Base-by-base conservation (phyloP, 1,140 invertebrate genomes). In the Anthonomus grandis region DNA sequence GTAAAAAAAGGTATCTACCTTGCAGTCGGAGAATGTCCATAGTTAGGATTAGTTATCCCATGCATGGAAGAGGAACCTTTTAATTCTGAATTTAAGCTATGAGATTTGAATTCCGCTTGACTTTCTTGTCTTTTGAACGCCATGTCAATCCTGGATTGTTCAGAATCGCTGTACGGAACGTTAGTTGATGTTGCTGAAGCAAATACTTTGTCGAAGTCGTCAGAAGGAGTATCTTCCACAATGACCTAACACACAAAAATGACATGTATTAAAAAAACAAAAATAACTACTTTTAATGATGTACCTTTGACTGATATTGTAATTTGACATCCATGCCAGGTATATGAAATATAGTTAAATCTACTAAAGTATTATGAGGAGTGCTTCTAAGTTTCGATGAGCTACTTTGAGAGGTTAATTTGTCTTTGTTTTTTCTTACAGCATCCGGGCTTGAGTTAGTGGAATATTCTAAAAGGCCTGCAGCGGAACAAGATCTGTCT, bases 271-370 rank as follows among this genome's bases (percentile, higher is more conserved):
- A 5, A 41, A 17, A 12, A 17, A 1, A 10, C 15, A 12, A 50
- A 34, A 13, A 12, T 10, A 34, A 34, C 10, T 10, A 34, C 31
- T 34, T 2, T 34, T 34, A 34, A 34, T 2, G 1, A 10, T 23
- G 12, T 45, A 87, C 92, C 71, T 87, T 90, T 0, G 90, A 93
- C 70, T 91, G 88, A 70, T 93, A 94, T 70, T 93, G 90, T 23
- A 95, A 85, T 81, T 95, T 95, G 15, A 97, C 89, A 77, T 96
- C 91, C 52, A 97, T 80, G 1, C 94, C 94, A 2, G 95, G 95
- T 67, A 97, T 91, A 66, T 95, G 88, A 75, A 98, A 97, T 56
- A 95, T 88, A 1, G 94, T 97, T 45, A 91, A 78, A 75, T 94
- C 90, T 4, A 84, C 82, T 0, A 89, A 76, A 18, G 80, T 70